A percentile compares a stretch with the other conserved stretches of the same genome.
Conservation (phyloP, 1,140 invertebrate genomes). For the Drosophila kepulauana region DNA sequence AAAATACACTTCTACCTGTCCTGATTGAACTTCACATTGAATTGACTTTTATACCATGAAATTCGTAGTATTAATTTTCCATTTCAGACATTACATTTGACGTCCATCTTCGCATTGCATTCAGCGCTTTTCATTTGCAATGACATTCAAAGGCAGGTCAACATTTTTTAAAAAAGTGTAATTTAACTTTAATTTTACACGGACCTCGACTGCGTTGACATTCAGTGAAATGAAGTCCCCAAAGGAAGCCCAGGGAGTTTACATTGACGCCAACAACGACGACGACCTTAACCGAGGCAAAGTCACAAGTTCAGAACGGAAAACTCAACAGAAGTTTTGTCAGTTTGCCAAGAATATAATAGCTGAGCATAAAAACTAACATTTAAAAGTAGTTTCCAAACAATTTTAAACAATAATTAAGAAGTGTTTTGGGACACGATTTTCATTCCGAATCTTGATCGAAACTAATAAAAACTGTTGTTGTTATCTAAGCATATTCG, state of each 20-base stretch:
- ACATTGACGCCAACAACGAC: slow-evolving; percentile 9
- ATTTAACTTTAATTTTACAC: slow-evolving; percentile 60
- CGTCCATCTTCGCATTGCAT: slow-evolving; percentile 36
- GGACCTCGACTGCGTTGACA: slow-evolving; percentile 51
- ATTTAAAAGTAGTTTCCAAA: slow-evolving; percentile 6
- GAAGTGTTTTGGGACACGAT: slow-evolving; percentile 9
- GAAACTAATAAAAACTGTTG: neutral
- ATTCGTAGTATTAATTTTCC: neutral
- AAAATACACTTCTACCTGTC: too few relatives aligned
- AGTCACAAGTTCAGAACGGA: slow-evolving; percentile 38
- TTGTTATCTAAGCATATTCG: neutral
- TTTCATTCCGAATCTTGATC: slow-evolving; percentile 5
- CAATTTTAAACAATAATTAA: slow-evolving; percentile 19
- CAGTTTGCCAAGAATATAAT: slow-evolving; percentile 21
- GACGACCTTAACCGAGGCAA: slow-evolving; percentile 46
- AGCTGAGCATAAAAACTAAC: slow-evolving; percentile 6
- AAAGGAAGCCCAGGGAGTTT: slow-evolving; percentile 5
- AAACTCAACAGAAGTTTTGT: slow-evolving; percentile 21
- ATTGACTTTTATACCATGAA: neutral
- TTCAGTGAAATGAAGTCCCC: slow-evolving; percentile 41
- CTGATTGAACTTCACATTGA: too few relatives aligned
- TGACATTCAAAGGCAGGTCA: slow-evolving; percentile 50
- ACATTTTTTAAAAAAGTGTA: slow-evolving; percentile 49
- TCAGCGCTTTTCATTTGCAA: slow-evolving; percentile 48
- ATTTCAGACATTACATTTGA: neutral